Percentiles rank a stretch among this genome's conserved stretches.
Evolutionary conservation across 2,888 invertebrate species (phyloP).

Genomic region (Sinelater perroti): DNA sequence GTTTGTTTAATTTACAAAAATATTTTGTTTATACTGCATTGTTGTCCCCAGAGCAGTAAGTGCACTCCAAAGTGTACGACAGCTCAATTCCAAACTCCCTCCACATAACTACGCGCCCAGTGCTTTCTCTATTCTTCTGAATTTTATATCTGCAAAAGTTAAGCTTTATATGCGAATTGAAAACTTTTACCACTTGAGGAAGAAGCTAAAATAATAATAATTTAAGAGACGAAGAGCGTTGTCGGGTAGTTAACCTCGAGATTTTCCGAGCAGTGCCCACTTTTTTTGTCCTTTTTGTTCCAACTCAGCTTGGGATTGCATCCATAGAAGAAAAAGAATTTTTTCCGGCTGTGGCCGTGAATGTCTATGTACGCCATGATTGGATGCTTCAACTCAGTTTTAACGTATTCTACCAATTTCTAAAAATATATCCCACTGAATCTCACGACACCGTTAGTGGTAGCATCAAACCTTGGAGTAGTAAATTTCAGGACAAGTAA

Average conservation of each 20-base stretch:
- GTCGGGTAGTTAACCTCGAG: conserved; percentile 33
- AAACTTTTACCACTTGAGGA: conserved; percentile 39
- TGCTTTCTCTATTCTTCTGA: conserved; percentile 80
- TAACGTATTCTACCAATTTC: conserved; percentile 44
- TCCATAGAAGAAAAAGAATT: conserved; percentile 87
- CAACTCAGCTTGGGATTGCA: conserved; percentile 77
- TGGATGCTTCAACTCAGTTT: conserved; percentile 40
- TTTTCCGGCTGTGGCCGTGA: conserved; percentile 84
- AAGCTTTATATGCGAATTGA: conserved; percentile 42
- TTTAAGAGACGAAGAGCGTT: too few species aligned
- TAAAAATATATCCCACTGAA: conserved; percentile 25
- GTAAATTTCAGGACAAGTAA: conserved; percentile 83
- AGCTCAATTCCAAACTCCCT: conserved; percentile 80
- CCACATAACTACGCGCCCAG: conserved; percentile 87
- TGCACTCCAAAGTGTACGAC: conserved; percentile 86
- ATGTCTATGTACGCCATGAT: conserved; percentile 71
- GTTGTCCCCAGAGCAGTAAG: conserved; percentile 69
- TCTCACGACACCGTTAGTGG: conserved; percentile 26
- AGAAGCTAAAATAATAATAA: conserved; percentile 41
- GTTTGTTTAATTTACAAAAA: background rate
- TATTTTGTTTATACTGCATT: conserved; percentile 23
- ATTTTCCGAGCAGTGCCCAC: conserved; percentile 39
- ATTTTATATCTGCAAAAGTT: conserved; percentile 67
- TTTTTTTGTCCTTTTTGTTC: conserved; percentile 66
- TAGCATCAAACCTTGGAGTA: conserved; percentile 71